These are phyloP conservation scores for Anguilla rostrata DNA, from an alignment of 2,113 vertebrate genomes.

Conservation along the genomic window DNA sequence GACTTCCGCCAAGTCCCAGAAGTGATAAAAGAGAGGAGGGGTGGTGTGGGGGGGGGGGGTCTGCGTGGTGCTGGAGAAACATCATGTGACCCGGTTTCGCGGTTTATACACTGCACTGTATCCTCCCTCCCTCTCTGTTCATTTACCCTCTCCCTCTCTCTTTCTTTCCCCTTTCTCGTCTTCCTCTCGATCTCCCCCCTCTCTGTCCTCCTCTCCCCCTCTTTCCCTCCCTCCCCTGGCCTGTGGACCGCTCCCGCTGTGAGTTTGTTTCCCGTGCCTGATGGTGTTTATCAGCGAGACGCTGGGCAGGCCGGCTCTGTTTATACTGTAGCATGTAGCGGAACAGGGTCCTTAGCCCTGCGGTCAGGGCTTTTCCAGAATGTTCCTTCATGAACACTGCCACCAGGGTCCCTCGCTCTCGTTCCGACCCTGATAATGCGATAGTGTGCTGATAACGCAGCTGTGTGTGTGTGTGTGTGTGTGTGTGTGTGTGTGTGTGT, in stretches of 20 bases:
- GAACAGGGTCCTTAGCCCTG: neutral
- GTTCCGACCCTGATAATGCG: neutral
- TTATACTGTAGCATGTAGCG: neutral
- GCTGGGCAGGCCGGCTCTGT: neutral
- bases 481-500: neutral
- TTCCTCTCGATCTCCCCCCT: neutral
- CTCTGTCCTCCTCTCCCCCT: neutral
- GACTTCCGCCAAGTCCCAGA: too few relatives aligned
- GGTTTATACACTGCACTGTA: neutral
- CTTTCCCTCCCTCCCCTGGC: neutral
- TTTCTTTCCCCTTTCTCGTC: neutral
- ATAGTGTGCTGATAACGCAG: neutral
- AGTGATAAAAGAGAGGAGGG: too few relatives aligned
- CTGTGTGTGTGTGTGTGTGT: slow-evolving; percentile 9
- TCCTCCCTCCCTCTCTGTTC: neutral
- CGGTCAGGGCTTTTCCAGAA: neutral
- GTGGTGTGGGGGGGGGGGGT: too few relatives aligned
- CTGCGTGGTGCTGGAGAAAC: neutral
- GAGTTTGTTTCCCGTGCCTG: neutral
- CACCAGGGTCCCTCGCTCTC: neutral
- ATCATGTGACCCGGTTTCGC: neutral
- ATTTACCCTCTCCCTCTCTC: neutral
- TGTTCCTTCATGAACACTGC: neutral
- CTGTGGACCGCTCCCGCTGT: neutral
- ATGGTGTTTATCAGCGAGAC: neutral